Evolutionary conservation across 2,888 invertebrate species (phyloP).

Genomic region (Baronia brevicornis): DNA sequence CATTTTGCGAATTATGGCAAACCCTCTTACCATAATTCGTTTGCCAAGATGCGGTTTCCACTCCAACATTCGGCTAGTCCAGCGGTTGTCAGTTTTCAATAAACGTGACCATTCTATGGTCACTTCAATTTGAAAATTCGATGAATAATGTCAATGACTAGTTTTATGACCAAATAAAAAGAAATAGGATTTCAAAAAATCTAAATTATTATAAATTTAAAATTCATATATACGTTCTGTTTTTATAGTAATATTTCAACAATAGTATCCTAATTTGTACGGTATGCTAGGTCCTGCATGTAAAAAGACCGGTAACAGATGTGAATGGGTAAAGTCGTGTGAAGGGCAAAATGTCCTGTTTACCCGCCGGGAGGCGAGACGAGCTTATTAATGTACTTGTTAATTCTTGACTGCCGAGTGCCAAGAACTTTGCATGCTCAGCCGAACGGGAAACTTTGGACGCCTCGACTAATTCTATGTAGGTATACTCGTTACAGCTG

Average conservation of each 20-base stretch:
- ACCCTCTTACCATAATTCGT: no score
- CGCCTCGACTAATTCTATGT: constrained; percentile 11
- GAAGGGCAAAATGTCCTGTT: constrained; percentile 19
- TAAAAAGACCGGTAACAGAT: neutral
- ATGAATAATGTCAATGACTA: no score
- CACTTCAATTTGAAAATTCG: no score
- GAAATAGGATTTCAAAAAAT: no score
- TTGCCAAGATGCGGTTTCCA: no score
- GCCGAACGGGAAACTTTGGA: constrained; percentile 13
- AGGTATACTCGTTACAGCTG: constrained; percentile 14
- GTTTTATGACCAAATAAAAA: no score
- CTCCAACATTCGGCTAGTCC: no score
- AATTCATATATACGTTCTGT: no score
- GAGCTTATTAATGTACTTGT: constrained; percentile 30
- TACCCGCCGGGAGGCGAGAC: constrained; percentile 20
- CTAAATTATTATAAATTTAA: no score
- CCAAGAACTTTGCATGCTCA: constrained; percentile 20
- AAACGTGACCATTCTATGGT: no score
- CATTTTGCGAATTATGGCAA: no score
- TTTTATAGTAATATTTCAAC: neutral
- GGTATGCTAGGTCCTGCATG: constrained; percentile 2
- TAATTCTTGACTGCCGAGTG: constrained; percentile 28
- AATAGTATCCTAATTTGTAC: neutral
- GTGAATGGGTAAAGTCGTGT: constrained; percentile 8
- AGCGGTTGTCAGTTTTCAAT: no score